Conservation (phyloP, 2,888 invertebrate genomes). For the Balanococcus diminutus region DNA sequence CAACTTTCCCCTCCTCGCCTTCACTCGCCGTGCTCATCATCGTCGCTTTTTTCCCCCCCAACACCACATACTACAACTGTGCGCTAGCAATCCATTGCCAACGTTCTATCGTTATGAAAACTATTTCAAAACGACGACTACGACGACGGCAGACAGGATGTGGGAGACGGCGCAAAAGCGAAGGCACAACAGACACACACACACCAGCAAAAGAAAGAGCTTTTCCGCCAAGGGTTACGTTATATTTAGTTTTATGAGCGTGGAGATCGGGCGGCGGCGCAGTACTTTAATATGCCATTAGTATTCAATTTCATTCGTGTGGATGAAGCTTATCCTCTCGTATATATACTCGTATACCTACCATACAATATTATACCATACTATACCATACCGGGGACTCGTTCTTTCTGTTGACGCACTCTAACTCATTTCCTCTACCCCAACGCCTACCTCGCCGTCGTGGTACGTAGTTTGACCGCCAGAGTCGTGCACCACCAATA, state of each 20-base stretch:
- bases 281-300: slow-evolving; percentile 54
- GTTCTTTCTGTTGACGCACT: neutral
- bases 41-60: neutral
- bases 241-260: slow-evolving; percentile 35
- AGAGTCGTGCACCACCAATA: neutral
- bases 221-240: slow-evolving; percentile 23
- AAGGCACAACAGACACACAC: neutral
- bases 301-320: slow-evolving; percentile 54
- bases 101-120: slow-evolving; percentile 16
- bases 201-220: neutral
- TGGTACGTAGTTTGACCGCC: slow-evolving; percentile 19
- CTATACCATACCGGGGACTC: neutral
- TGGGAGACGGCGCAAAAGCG: neutral
- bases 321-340: slow-evolving; percentile 48
- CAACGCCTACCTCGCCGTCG: neutral
- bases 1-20: slow-evolving; percentile 1
- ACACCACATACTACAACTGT: neutral
- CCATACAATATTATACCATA: no score
- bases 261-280: slow-evolving; percentile 32
- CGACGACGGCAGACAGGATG: neutral
- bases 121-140: neutral
- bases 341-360: neutral
- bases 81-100: neutral
- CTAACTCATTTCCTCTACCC: neutral
- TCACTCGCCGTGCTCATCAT: neutral